Percentiles rank a stretch among this genome's conserved stretches.
These are phyloP conservation scores for Synanceia verrucosa DNA, from an alignment of 2,797 vertebrate species.

Conservation along the genomic window DNA sequence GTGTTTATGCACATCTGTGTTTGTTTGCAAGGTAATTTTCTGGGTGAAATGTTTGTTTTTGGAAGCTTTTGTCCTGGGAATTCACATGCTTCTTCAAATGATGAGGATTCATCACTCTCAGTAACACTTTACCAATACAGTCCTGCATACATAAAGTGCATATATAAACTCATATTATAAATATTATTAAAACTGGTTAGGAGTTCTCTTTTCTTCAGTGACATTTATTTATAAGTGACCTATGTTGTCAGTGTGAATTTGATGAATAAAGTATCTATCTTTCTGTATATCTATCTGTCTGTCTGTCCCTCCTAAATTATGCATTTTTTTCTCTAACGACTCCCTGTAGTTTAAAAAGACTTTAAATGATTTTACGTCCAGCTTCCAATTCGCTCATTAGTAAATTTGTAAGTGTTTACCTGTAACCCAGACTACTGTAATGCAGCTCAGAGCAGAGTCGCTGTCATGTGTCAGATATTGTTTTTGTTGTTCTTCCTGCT, in stretches of 20 bases:
- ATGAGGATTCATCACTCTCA: background rate
- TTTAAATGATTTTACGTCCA: background rate
- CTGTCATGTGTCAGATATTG: background rate
- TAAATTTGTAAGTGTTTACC: background rate
- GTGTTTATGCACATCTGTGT: constrained; percentile 47
- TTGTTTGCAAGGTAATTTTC: constrained; percentile 28
- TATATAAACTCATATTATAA: background rate
- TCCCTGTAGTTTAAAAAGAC: background rate
- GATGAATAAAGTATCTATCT: too few relatives aligned
- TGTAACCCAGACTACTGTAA: background rate
- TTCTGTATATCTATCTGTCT: too few relatives aligned
- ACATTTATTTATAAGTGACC: too few relatives aligned
- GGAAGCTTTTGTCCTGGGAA: constrained; percentile 39
- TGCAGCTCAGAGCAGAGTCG: background rate
- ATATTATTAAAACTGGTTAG: background rate
- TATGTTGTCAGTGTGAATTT: too few relatives aligned
- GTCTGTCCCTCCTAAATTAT: background rate
- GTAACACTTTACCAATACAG: background rate
- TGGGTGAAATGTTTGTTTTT: constrained; percentile 45
- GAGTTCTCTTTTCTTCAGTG: background rate
- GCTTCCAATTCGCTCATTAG: background rate
- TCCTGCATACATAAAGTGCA: background rate
- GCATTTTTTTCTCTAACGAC: background rate
- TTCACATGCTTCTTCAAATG: background rate
- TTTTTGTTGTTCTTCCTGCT: constrained; percentile 16